Base-by-base conservation (phyloP, 2,113 vertebrate species). In the Tragelaphus buxtoni region DNA sequence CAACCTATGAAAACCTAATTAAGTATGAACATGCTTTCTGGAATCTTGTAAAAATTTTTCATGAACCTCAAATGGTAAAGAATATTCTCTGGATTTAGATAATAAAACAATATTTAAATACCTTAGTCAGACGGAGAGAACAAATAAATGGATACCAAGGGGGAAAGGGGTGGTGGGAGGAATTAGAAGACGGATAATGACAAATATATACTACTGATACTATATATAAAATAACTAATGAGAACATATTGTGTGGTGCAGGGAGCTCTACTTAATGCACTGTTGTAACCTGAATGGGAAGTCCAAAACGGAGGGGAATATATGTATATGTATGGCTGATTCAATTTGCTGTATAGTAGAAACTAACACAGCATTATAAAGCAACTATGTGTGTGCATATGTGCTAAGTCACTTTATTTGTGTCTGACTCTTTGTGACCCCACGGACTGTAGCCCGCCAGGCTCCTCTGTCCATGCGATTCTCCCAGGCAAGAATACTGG, bases 101-200 rank as follows among this genome's bases (percentile, higher is more conserved):
- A 81, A 45, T 17, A 77, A 91, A 32, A 22, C 4, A 65, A 60
- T 47, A 92, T 56, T 93, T 91, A 83, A 95, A 97, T 99, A 99
- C 99, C 99, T 99, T 99, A 92, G 99, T 74, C 11, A 74, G 39
- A 74, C 2, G 11, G 35, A 74, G 3, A 74, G 10, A 74, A 69
- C 18, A 69, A 69, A 74, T 42, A 74, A 74, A 74, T 74, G 69
- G 39, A 74, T 42, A 74, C 22, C 39, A 74, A 74, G 39, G 69
- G 11, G 22, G 10, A 14, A 42, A 42, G 22, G 5, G 6, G 39
- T 26, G 39, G 69, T 42, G 11, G 35, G 69, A 42, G 69, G 22
- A 42, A 74, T 26, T 26, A 42, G 11, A 42, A 42, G 35, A 74
- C 42, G 20, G 39, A 42, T 11, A 74, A 4, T 42, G 69, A 74